Percentiles rank a stretch among this genome's conserved stretches.
phyloP scores from a whole-genome alignment of 2,888 invertebrate genomes.

The Ennomos erosarius region DNA sequence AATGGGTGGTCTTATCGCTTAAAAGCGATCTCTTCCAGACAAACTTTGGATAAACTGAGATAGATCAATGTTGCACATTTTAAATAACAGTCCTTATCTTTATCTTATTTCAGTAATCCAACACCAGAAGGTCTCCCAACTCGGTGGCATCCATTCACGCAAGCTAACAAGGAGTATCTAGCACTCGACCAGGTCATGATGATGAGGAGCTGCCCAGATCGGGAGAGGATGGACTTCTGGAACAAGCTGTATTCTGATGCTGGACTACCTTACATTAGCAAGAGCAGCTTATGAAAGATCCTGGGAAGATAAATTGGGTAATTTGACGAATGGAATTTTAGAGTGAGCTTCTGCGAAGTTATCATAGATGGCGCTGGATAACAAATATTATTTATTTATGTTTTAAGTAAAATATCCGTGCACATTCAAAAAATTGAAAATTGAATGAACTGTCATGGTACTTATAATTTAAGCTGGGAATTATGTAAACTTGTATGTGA shows the following conservation, averaged over 20 bases:
- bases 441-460: too few relatives aligned
- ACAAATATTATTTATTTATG: too few relatives aligned
- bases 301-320: constrained; percentile 25
- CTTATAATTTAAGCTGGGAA: too few relatives aligned
- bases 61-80: too few relatives aligned
- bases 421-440: too few relatives aligned
- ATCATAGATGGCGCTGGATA: too few relatives aligned
- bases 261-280: constrained; percentile 51
- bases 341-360: constrained; percentile 15
- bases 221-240: constrained; percentile 70
- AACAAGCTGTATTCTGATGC: constrained; percentile 66
- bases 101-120: constrained; percentile 59
- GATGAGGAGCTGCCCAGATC: constrained; percentile 56
- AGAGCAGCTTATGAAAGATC: constrained; percentile 25
- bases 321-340: constrained; percentile 21
- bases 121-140: constrained; percentile 52
- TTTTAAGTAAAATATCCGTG: too few relatives aligned
- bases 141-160: constrained; percentile 66
- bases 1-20: too few relatives aligned
- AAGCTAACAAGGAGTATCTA: constrained; percentile 58
- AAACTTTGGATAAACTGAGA: too few relatives aligned
- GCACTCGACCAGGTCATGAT: constrained; percentile 58
- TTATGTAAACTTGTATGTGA: too few relatives aligned
- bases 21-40: too few relatives aligned
- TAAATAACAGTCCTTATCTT: too few relatives aligned